A percentile compares a stretch with the other conserved stretches of the same genome.
Evolutionary conservation across 2,888 invertebrate species (phyloP).

Genomic region (Disparrhopalites patrizii): DNA sequence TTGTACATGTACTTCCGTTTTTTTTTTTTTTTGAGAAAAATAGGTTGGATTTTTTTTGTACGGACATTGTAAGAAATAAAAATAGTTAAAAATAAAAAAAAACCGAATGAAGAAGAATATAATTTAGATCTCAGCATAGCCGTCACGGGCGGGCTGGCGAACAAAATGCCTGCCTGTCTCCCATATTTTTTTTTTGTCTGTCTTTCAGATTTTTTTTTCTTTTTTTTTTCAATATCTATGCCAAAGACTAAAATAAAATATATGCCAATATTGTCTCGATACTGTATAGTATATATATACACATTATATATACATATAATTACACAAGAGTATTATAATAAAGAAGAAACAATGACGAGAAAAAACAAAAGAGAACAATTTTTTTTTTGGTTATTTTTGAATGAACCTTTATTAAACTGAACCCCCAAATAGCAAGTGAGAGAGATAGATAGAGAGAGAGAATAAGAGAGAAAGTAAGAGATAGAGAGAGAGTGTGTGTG

Average conservation of each 20-base stretch:
- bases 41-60: no score
- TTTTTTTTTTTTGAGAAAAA: no score
- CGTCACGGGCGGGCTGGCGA: slow-evolving; percentile 12
- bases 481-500: no score
- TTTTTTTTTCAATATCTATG: slow-evolving; percentile 13
- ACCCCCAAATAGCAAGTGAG: slow-evolving; percentile 21
- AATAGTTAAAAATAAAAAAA: no score
- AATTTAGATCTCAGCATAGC: slow-evolving; percentile 13
- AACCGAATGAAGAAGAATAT: no score
- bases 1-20: no score
- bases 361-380: slow-evolving; percentile 26
- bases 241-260: slow-evolving; percentile 5
- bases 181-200: no score
- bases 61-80: no score
- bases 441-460: slow-evolving; percentile 9
- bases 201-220: no score
- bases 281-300: slow-evolving; percentile 8
- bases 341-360: slow-evolving; percentile 18
- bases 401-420: slow-evolving; percentile 28
- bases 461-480: no score
- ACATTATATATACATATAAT: background rate
- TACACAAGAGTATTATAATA: slow-evolving; percentile 16
- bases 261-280: slow-evolving; percentile 14
- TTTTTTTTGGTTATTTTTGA: slow-evolving; percentile 24
- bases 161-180: slow-evolving; percentile 19